Base-by-base conservation (phyloP, 2,797 vertebrate genomes). In the Pseudochromis fuscus region DNA sequence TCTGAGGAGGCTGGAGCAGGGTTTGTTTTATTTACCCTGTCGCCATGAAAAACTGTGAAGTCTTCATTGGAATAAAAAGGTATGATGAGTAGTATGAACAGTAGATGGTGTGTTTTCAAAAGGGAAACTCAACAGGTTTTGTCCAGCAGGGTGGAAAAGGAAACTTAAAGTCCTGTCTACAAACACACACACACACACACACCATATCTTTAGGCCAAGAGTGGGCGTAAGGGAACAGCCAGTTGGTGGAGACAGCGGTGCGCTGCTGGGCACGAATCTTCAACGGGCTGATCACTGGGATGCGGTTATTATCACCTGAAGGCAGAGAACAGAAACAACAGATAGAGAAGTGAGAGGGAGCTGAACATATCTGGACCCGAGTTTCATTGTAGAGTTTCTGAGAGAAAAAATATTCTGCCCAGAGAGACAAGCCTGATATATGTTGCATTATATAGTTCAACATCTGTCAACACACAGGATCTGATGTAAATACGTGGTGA, bases 231-330 rank as follows among this genome's bases (percentile, higher is more conserved):
- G 98, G 98, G 0, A 99, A 93, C 59, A 99, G 86, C 98, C 98
- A 99, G 1, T 83, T 93, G 9, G 98, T 99, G 56, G 97, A 96
- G 57, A 98, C 95, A 0, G 98, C 98, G 0, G 96, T 93, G 7
- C 98, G 94, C 68, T 99, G 98, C 86, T 99, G 98, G 50, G 93
- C 87, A 64, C 98, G 95, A 50, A 99, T 98, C 93, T 96, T 98
- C 72, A 99, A 66, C 0, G 96, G 77, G 10, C 95, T 96, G 79
- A 99, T 99, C 49, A 99, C 95, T 0, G 96, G 95, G 83, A 99
- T 98, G 61, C 93, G 95, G 66, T 99, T 95, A 77, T 98, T 99
- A 80, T 99, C 98, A 61, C 98, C 98, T 99, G 76, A 3, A 11
- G 15, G 25, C 0, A 27, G 50, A 44, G 53, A 77, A 67, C 62